Evolutionary conservation across 2,797 vertebrate species (phyloP), one percentile per base, ranked within the genome.

Genomic region (Pangasius krempfi): DNA sequence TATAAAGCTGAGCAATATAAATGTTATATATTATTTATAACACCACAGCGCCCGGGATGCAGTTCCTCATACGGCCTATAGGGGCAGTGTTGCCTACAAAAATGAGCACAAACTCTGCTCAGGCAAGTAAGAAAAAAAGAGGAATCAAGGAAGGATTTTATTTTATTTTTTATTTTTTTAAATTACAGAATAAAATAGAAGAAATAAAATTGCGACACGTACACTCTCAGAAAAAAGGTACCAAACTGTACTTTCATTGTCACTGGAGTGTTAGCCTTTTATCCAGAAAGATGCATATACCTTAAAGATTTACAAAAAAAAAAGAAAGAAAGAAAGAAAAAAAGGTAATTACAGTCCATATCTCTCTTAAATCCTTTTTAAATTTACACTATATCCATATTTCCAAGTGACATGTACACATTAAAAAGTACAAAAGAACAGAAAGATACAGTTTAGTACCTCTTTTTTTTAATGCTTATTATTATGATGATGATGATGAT

Each of bases 51-150:
- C 78, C 25, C 0, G 6, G 60, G 44, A 73, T 94, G 93, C 58
- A 94, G 89, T 95, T 93, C 89, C 72, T 58, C 0, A 0, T 92
- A 68, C 79, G 25, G 58, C 94, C 81, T 79, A 87, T 94, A 93
- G 96, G 92, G 95, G 96, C 95, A 95, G 94, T 92, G 92, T 80
- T 95, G 95, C 89, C 96, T 93, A 95, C 92, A 93, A 96, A 96
- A 95, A 93, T 62, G 37, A 60, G 80, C 80, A 40, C 37, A 47
- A 4, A 44, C 7, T 5, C 5, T 1, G 33, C 27, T 60, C 56
- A 62, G 56, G 20, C 56, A 44, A 44, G 25, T 27, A 40, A 27
- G 25, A 47, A 64, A 64, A 44, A 58, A 10, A 3, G 27, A 68
- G 33, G 10, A 84, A 70, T 22, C 13, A 84, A 30, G 18, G 58